Base-by-base conservation (phyloP, 1,140 invertebrate genomes). In the Coenobita brevimanus region DNA sequence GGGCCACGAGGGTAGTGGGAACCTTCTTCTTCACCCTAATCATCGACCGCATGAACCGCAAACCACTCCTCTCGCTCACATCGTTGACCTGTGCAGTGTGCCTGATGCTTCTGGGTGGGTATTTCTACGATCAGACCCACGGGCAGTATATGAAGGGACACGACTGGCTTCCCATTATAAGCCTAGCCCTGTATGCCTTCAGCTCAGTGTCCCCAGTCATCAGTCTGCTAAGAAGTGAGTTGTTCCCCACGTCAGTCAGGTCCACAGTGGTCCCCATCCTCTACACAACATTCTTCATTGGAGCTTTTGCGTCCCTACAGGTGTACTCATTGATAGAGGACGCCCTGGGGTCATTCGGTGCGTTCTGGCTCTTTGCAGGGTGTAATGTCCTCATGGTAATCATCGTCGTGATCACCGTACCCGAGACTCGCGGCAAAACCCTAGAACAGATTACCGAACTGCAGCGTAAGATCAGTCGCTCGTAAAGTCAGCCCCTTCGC, bases 241-340 rank as follows among this genome's bases (percentile, higher is more conserved):
- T 79, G 76, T 79, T 79, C 17, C 76, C 76, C 6, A 79, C 43
- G 17, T 54, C 76, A 0, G 76, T 79, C 4, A 41, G 76, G 21
- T 79, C 76, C n/a, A 57, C 24, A 2, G 76, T 79, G 3, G 76
- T 79, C 21, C 76, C 76, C 21, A 79, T 79, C 43, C 50, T 79
- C 73, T 76, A 76, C 41, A 43, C 41, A 0, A 41, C 41, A 0
- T 76, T 76, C n/a, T 76, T 76, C 73, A 46, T 43, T 2, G 73
- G 73, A 13, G 73, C 73, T 24, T 76, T 76, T n/a, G 33, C 43
- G 27, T 38, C 73, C 41, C 41, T 76, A 4, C 73, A 76, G 21
- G 43, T 38, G 0, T 76, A 41, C 21, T 46, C 73, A 46, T 79
- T 50, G 27, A 50, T 79, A 3, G 76, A n/a, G 27, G 24, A 3